phyloP scores from a whole-genome alignment of 2,113 vertebrate species.

The Etheostoma cragini region DNA sequence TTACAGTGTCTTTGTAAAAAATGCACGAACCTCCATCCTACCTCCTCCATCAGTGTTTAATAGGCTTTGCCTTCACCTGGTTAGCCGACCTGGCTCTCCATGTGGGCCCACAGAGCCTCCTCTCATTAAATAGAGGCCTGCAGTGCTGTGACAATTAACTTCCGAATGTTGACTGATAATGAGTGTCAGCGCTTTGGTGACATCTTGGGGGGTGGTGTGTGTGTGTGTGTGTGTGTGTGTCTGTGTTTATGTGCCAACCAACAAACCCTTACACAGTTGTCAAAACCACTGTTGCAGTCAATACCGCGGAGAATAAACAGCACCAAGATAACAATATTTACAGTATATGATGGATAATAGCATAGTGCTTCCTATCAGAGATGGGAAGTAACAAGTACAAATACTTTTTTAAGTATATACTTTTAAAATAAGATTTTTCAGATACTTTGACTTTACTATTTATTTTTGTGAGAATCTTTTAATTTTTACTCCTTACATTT shows the following conservation, averaged over 20 bases:
- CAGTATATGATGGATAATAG: neutral
- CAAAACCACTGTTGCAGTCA: slow-evolving; percentile 31
- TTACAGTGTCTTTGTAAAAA: slow-evolving; percentile 3
- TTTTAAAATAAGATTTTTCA: no score
- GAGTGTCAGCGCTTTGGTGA: slow-evolving; percentile 32
- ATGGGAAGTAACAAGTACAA: neutral
- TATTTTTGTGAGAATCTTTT: no score
- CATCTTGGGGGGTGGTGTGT: slow-evolving; percentile 11
- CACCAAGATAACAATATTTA: slow-evolving; percentile 8
- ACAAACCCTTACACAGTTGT: neutral
- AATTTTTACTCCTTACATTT: no score
- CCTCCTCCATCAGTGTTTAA: slow-evolving; percentile 7
- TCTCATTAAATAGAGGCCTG: slow-evolving; percentile 60
- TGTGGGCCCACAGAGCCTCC: slow-evolving; percentile 28
- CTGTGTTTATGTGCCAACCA: slow-evolving; percentile 1
- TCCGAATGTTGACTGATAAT: slow-evolving; percentile 48
- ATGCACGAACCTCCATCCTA: slow-evolving; percentile 4
- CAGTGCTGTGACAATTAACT: slow-evolving; percentile 53
- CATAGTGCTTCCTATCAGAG: neutral
- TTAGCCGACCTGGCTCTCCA: slow-evolving; percentile 39
- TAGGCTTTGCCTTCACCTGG: slow-evolving; percentile 8
- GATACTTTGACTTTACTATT: no score
- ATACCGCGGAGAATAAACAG: slow-evolving; percentile 15
- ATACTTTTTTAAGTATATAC: no score
- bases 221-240: slow-evolving; percentile 13